Conservation (phyloP, 2,113 vertebrate species). For the Heptranchias perlo region DNA sequence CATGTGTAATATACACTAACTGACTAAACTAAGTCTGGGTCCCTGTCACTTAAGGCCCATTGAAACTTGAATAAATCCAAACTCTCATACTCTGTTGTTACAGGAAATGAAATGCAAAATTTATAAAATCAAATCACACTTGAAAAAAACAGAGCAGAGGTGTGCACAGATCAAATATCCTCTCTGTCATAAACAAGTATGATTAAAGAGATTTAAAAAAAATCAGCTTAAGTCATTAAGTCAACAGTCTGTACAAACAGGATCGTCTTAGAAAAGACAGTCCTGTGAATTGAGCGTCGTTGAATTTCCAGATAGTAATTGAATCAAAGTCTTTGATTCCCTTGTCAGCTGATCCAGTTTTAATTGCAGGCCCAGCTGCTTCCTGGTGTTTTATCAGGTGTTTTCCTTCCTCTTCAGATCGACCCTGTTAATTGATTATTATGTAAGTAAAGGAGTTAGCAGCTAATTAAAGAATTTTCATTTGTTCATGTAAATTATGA, state of each 20-base stretch:
- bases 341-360: not conserved
- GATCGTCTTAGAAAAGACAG: not conserved
- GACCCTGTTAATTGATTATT: constrained; percentile 35
- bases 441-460: constrained; percentile 20
- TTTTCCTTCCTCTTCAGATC: constrained; percentile 13
- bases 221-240: not conserved
- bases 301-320: not conserved
- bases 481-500: constrained; percentile 33
- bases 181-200: not conserved
- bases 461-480: constrained; percentile 33
- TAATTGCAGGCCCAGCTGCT: constrained; percentile 24
- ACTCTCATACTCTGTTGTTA: too few species aligned
- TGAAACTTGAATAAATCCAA: not conserved
- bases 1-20: not conserved
- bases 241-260: not conserved
- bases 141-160: not conserved
- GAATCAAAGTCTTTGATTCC: constrained; percentile 24
- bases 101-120: not conserved
- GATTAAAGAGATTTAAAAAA: not conserved
- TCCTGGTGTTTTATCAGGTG: constrained; percentile 21
- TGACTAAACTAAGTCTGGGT: not conserved
- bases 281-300: not conserved
- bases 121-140: not conserved
- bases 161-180: not conserved
- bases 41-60: not conserved